Base-by-base conservation (phyloP, 2,888 invertebrate genomes). In the Chirona hameri region DNA sequence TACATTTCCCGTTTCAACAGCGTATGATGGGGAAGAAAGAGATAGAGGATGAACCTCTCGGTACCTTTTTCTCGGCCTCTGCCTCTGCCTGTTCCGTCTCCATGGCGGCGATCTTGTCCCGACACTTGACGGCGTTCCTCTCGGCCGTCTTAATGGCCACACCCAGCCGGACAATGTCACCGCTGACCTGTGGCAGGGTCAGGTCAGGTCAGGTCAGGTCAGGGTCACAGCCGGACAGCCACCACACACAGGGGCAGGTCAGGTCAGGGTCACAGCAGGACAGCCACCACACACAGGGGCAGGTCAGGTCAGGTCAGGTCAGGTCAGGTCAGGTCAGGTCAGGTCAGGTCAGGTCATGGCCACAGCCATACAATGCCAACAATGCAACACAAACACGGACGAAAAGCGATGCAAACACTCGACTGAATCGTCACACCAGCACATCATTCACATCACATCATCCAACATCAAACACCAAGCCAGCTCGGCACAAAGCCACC, bases 61-160 rank as follows among this genome's bases (percentile, higher is more conserved):
- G 60, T 86, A 93, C 93, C 0, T 92, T 91, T 15, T 92, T 92
- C 69, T 89, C 89, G 0, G 95, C 90, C 85, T 96, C 95, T 10
- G 90, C 89, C 82, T 76, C 76, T 14, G 31, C 21, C 39, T 76
- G 76, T 21, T 76, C 76, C 0, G 76, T 39, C 76, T 93, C 92
- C 87, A 95, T 90, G 84, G 91, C 92, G n/a, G 90, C 89, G 55
- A 96, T 93, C 87, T 93, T 93, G 82, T 93, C 93, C 86, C 92
- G 91, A 0, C 92, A 91, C 86, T 96, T 95, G 84, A 92, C 92
- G 0, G 92, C 90, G 87, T 95, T 96, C 85, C 95, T 83, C 57
- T 84, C 82, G 12, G 85, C 84, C 24, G 88, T 84, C 80, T 85
- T 85, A 57, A 84, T 85, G 14, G 84, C 85, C 4, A 85, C 85